Evolutionary conservation across 2,113 vertebrate species (phyloP).

Genomic region (Phaetusa simplex): DNA sequence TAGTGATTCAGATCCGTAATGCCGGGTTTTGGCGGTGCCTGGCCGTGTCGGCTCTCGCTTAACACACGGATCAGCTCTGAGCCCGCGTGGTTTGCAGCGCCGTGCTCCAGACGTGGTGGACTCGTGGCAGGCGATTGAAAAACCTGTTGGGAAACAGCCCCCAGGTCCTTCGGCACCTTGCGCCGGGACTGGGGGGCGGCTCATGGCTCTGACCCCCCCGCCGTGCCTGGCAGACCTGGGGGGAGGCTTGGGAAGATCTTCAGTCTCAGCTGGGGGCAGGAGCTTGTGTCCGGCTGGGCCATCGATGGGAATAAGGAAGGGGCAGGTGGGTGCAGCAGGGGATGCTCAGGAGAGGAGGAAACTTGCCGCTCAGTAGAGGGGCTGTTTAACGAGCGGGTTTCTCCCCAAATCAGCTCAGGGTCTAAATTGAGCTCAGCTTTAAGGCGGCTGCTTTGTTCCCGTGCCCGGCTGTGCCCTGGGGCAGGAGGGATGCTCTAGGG

Average conservation of each 20-base stretch:
- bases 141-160: fast-evolving
- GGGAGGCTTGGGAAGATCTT: not conserved
- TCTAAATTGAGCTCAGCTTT: not conserved
- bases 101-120: fast-evolving
- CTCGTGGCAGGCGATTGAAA: not conserved
- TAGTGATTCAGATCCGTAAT: fast-evolving
- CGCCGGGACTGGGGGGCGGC: not conserved
- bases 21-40: not conserved
- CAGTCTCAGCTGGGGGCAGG: not conserved
- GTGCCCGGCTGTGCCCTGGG: not conserved
- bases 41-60: not conserved
- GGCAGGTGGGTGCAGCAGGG: not conserved
- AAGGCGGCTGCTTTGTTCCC: not conserved
- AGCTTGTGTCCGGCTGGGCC: not conserved
- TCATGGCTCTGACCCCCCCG: not conserved
- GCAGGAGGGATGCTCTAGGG: not conserved
- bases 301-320: not conserved
- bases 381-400: not conserved
- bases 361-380: not conserved
- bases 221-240: not conserved
- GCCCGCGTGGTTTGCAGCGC: not conserved
- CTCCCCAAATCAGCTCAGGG: not conserved
- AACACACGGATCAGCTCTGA: not conserved
- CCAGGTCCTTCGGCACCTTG: not conserved
- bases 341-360: not conserved